Conservation (phyloP, 2,888 invertebrate species). For the Cancer borealis region DNA sequence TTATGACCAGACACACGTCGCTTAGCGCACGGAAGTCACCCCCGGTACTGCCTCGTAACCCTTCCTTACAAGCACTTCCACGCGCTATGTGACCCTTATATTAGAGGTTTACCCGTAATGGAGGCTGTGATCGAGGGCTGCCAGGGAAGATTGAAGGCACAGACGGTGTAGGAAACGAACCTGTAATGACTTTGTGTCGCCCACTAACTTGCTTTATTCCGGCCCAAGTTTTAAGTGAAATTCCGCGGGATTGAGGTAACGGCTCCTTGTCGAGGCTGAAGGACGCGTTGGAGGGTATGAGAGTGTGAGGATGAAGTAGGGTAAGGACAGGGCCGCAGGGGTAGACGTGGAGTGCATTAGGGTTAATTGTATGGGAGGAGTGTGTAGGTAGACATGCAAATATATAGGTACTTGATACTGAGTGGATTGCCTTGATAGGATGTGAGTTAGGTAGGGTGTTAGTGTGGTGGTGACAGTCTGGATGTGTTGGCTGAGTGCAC, state of each 20-base stretch:
- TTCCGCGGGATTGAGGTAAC: neutral
- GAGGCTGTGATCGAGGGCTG: neutral
- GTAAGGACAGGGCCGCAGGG: neutral
- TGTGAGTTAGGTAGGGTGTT: neutral
- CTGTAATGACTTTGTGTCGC: conserved; percentile 11
- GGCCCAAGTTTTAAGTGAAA: conserved; percentile 4
- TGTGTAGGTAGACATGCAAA: neutral
- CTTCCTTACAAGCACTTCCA: neutral
- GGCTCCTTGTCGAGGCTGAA: neutral
- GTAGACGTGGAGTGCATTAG: neutral
- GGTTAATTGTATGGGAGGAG: neutral
- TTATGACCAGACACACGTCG: neutral
- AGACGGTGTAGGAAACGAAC: conserved; percentile 24
- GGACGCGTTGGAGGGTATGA: neutral
- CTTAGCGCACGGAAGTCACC: neutral
- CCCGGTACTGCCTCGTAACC: neutral
- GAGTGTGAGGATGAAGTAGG: neutral
- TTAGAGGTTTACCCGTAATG: neutral
- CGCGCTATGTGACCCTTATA: neutral
- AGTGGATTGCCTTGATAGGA: neutral
- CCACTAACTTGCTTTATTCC: conserved; percentile 1
- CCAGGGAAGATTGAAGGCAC: neutral
- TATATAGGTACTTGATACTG: neutral
- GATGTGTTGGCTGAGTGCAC: neutral
- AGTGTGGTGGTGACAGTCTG: neutral